These are phyloP conservation scores for Eulemur coronatus DNA, from an alignment of 2,797 vertebrate genomes.

Conservation along the genomic window DNA sequence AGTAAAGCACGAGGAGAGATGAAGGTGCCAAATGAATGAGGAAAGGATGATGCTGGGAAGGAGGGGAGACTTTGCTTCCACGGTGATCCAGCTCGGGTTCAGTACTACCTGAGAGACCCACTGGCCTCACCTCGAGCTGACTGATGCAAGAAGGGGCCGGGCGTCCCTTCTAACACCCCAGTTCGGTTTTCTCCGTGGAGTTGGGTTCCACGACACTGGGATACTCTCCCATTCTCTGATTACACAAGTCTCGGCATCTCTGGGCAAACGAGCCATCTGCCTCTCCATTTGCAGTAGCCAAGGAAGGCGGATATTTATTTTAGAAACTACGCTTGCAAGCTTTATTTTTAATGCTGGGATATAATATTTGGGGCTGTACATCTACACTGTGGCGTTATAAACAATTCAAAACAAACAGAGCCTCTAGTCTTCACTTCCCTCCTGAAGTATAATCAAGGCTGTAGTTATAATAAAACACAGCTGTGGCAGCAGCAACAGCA, in stretches of 20 bases:
- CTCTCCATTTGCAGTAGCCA: background rate
- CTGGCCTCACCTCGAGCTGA: background rate
- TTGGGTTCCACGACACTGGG: constrained; percentile 42
- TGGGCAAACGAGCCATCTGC: constrained; percentile 17
- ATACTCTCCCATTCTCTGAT: constrained; percentile 47
- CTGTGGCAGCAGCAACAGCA: background rate
- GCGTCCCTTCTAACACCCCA: background rate
- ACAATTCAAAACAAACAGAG: background rate
- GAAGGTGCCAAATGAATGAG: background rate
- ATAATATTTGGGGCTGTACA: background rate
- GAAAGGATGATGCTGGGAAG: background rate
- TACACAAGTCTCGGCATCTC: constrained; percentile 44
- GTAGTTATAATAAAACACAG: background rate
- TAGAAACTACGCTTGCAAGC: background rate
- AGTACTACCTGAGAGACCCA: background rate
- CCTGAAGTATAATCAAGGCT: background rate
- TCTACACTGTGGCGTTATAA: background rate
- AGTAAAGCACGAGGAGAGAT: background rate
- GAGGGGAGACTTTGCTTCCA: no score
- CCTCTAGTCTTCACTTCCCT: background rate
- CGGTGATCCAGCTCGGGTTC: accelerated
- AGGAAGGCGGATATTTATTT: constrained; percentile 11
- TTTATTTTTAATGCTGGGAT: background rate
- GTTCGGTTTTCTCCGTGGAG: constrained; percentile 54
- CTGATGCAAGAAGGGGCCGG: background rate